Base-by-base conservation (phyloP, 92 coral and sea anemone genomes). In the Anthopleura xanthogrammica region DNA sequence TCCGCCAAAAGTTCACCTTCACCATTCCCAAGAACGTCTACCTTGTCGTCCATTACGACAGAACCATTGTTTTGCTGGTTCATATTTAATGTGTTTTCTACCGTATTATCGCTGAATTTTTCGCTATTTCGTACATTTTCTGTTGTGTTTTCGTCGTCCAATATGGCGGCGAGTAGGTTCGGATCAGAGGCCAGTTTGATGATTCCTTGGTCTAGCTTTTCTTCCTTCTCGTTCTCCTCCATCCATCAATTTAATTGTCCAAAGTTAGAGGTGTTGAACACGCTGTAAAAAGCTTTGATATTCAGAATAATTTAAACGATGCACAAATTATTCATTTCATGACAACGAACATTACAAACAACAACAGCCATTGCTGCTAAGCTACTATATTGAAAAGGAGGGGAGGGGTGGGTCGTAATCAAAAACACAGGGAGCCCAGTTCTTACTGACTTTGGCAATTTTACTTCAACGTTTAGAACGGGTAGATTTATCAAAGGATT, bases 161-260 rank as follows among this genome's bases (percentile, higher is more conserved):
- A 90, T 20, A 90, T 90, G 93, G 93, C 93, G 82, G 93, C 93
- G 85, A 90, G 68, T 50, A 90, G 85, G 76, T 68, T 76, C 12
- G 91, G 93, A 42, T 54, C 58, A 54, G 93, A 78, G 14, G 91
- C 93, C 42, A 90, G 76, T 43, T 65, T 85, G n/a, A 85, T 79
- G 19, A 60, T 52, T 42, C 79, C 83, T 56, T 85, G 78, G 7
- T 50, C 57, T 19, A 2, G 70, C 7, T 3, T 52, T 12, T 78
- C 71, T 50, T 70, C 76, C 8, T 70, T 82, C 57, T 85, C 83
- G 22, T 43, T 13, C 42, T 77, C 88, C 71, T 85, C 88, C 88
- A 85, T 85, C 48, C 29, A 65, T 72, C 64, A 84, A 52, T 2
- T 66, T 41, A 43, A 14, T 16, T 19, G 58, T 5, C 23, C 20